A percentile compares a stretch with the other conserved stretches of the same genome.
These are phyloP conservation scores for Tupaia chinensis DNA, from an alignment of 2,113 vertebrate species.

Conservation along the genomic window DNA sequence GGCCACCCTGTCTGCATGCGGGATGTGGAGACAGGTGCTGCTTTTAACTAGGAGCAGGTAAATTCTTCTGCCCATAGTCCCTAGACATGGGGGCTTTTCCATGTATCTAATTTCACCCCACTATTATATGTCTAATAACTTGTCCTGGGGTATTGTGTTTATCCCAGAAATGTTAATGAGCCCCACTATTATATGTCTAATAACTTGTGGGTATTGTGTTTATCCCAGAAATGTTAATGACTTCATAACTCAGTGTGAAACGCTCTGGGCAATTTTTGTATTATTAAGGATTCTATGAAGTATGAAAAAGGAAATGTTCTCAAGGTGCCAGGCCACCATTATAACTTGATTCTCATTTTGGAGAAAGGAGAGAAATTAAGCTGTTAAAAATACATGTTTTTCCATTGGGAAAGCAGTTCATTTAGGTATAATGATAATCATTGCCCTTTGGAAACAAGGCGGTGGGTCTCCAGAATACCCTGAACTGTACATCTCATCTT, in stretches of 20 bases:
- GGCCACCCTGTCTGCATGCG: not conserved
- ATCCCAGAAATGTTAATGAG: slow-evolving; percentile 80
- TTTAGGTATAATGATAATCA: not conserved
- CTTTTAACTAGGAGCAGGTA: not conserved
- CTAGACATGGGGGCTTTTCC: slow-evolving; percentile 1
- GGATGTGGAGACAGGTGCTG: rapidly evolving
- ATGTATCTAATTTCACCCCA: not conserved
- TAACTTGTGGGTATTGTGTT: slow-evolving; percentile 77
- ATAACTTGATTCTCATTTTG: slow-evolving; percentile 64
- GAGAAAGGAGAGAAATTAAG: slow-evolving; percentile 62
- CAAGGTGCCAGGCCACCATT: slow-evolving; percentile 59
- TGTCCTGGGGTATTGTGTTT: slow-evolving; percentile 78
- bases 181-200: slow-evolving; percentile 42
- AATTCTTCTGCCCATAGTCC: not conserved
- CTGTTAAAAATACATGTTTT: slow-evolving; percentile 67
- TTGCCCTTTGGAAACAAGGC: slow-evolving; percentile 49
- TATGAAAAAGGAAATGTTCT: slow-evolving; percentile 49
- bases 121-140: slow-evolving; percentile 55
- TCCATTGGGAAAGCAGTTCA: not conserved
- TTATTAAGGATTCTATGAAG: slow-evolving; percentile 75
- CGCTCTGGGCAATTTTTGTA: slow-evolving; percentile 76
- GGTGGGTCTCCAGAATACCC: not conserved
- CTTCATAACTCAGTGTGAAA: slow-evolving; percentile 78
- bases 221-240: slow-evolving; percentile 81
- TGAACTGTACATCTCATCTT: not conserved